A percentile compares a stretch with the other conserved stretches of the same genome.
Conservation (phyloP, 2,113 vertebrate species). For the Pachycephala philippinensis region DNA sequence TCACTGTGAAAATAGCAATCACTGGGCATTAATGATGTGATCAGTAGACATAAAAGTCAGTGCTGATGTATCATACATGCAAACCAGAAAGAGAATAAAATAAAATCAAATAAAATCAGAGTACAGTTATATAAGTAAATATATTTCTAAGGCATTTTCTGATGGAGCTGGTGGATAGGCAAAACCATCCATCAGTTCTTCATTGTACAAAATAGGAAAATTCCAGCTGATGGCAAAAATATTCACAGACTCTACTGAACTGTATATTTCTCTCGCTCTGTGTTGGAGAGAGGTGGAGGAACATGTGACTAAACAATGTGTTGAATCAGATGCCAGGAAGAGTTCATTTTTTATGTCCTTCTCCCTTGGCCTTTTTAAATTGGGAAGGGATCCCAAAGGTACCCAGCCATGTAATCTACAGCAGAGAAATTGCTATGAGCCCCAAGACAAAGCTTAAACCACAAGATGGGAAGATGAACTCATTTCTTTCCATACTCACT, state of each 20-base stretch:
- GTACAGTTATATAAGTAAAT: neutral
- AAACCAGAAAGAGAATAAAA: neutral
- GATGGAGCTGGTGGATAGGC: neutral
- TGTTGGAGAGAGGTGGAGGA: neutral
- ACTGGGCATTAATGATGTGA: neutral
- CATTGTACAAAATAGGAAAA: neutral
- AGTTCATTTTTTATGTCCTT: neutral
- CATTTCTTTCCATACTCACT: neutral
- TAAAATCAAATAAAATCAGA: neutral
- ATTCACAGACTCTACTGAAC: neutral
- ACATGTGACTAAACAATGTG: neutral
- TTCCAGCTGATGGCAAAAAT: neutral
- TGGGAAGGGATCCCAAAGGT: constrained; percentile 38
- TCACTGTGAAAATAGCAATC: neutral
- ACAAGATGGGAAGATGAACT: constrained; percentile 17
- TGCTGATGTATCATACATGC: neutral
- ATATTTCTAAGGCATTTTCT: neutral
- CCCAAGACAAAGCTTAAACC: constrained; percentile 35
- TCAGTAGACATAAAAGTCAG: neutral
- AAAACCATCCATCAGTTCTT: neutral
- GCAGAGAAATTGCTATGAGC: neutral
- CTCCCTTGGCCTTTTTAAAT: constrained; percentile 43
- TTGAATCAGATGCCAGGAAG: constrained; percentile 18
- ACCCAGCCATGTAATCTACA: constrained; percentile 2
- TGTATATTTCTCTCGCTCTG: neutral